Percentiles rank a stretch among this genome's conserved stretches.
phyloP scores from a whole-genome alignment of 2,797 vertebrate genomes.

The Lithobates sylvaticus region DNA sequence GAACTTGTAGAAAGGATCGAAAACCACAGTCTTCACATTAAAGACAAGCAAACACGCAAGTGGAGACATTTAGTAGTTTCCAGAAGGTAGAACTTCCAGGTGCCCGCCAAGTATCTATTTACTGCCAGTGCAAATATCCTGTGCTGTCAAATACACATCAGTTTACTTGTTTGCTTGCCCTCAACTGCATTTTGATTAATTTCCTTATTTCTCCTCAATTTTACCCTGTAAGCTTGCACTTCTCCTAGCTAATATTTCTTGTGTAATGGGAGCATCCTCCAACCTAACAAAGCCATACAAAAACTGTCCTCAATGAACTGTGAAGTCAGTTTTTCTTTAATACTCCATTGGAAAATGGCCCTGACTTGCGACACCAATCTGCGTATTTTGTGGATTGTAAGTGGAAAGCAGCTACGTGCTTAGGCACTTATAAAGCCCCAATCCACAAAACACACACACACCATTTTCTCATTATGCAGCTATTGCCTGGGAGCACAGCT shows the following conservation, averaged over 20 bases:
- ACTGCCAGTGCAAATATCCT: not conserved
- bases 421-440: not conserved
- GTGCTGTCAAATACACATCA: not conserved
- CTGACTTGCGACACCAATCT: not conserved
- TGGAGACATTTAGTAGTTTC: not conserved
- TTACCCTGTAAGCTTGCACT: not conserved
- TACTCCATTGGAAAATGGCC: not conserved
- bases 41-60: not conserved
- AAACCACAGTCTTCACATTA: not conserved
- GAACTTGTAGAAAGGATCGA: not conserved
- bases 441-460: not conserved
- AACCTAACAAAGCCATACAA: not conserved
- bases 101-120: not conserved
- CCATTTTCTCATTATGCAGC: conserved; percentile 32
- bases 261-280: not conserved
- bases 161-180: conserved; percentile 4
- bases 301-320: not conserved
- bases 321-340: not conserved
- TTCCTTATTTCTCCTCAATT: not conserved
- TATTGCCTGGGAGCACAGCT: conserved; percentile 18
- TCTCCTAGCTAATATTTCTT: not conserved
- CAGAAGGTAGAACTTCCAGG: not conserved
- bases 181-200: not conserved
- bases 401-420: not conserved
- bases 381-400: not conserved